phyloP scores from a whole-genome alignment of 2,888 invertebrate species.

The Aethes cnicana region DNA sequence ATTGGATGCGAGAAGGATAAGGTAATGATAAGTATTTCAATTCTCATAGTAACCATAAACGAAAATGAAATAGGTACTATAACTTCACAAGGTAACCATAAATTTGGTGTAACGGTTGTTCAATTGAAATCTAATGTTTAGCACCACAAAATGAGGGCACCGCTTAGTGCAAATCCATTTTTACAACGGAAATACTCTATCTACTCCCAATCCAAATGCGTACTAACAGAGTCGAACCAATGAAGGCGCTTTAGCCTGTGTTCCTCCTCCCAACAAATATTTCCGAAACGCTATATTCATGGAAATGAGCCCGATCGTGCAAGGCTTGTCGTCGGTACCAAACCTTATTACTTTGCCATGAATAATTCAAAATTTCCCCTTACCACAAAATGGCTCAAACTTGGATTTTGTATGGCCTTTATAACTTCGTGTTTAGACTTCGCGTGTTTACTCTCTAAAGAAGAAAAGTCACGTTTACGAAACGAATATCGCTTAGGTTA shows the following conservation, averaged over 20 bases:
- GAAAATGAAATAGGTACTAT: too few species aligned
- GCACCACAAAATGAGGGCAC: constrained; percentile 41
- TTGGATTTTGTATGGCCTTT: constrained; percentile 14
- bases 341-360: constrained; percentile 54
- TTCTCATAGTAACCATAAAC: too few species aligned
- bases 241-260: constrained; percentile 44
- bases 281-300: constrained; percentile 48
- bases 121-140: constrained; percentile 31
- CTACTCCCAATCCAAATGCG: constrained; percentile 34
- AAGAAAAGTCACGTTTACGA: constrained; percentile 10
- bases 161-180: constrained; percentile 65
- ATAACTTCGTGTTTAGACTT: constrained; percentile 8
- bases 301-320: constrained; percentile 47
- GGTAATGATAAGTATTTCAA: too few species aligned
- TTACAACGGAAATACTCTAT: constrained; percentile 61
- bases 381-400: constrained; percentile 26
- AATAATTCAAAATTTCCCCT: constrained; percentile 56
- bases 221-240: constrained; percentile 44
- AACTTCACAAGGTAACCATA: too few species aligned
- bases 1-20: neutral
- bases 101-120: too few species aligned
- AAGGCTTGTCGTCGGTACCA: constrained; percentile 49
- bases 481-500: constrained; percentile 11
- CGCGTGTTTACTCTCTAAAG: constrained; percentile 4
- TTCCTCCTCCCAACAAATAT: constrained; percentile 38